Conservation (phyloP, 2,113 vertebrate genomes). For the Hippopotamus amphibius region DNA sequence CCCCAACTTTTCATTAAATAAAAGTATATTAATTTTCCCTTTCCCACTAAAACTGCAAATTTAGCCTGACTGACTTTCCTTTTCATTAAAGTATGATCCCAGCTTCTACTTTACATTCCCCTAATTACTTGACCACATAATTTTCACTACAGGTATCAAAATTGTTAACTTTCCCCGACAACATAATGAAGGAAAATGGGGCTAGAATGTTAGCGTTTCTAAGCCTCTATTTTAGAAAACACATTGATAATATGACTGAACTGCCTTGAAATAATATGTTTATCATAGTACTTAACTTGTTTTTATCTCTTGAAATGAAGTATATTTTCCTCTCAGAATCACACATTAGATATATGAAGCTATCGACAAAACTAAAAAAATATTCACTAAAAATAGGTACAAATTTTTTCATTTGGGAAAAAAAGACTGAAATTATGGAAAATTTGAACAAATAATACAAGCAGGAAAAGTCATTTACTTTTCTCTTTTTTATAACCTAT, state of each 20-base stretch:
- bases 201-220: background rate
- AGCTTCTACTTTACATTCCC: background rate
- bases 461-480: background rate
- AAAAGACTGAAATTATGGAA: background rate
- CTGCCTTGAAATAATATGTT: background rate
- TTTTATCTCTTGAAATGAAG: constrained; percentile 16
- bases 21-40: background rate
- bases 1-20: background rate
- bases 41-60: background rate
- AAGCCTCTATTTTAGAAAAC: background rate
- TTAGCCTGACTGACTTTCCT: background rate
- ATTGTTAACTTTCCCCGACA: background rate
- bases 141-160: background rate
- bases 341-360: background rate
- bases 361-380: background rate
- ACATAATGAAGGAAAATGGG: background rate
- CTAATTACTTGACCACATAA: background rate
- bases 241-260: background rate
- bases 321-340: background rate
- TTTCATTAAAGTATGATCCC: background rate
- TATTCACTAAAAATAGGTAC: background rate
- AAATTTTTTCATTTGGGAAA: background rate
- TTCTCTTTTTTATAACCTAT: constrained; percentile 54
- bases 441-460: background rate
- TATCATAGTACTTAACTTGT: background rate